Evolutionary conservation across 2,888 invertebrate species (phyloP), one percentile per base, ranked within the genome.

Genomic region (Apeira syringaria): DNA sequence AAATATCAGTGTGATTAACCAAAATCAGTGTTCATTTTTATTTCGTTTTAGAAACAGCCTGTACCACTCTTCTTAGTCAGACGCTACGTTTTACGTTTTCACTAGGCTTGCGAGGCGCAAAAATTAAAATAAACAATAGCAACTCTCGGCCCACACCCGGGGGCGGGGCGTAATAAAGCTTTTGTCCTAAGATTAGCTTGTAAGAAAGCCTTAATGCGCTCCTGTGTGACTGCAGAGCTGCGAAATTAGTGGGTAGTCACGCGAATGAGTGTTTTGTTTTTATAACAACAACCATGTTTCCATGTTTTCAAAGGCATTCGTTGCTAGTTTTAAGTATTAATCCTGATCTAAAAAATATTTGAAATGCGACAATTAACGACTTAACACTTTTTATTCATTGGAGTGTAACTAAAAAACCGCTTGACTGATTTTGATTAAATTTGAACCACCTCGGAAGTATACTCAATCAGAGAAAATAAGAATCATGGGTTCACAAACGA

Each of bases 151-250:
- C 87, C 75, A 87, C 74, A 84, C 80, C 85, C 70, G 60, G 61
- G 61, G 81, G 86, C 78, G 57, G 58, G 55, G 61, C 59, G 74
- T 78, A 85, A 84, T 85, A 84, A 84, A 73, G 74, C 87, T 80
- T 87, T 88, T 88, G 88, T 88, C 77, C 80, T 87, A 80, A 88
- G 87, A 88, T 87, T 88, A 87, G 86, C 82, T 82, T 74, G 81
- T 80, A 86, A 87, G 84, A 83, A 85, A 82, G 74, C 72, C 73
- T 54, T 54, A 56, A 59, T 56, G 47, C 54, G 26, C 42, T 50
- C 43, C 54, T 54, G 54, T 56, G 52, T 50, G 36, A 36, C 42
- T 44, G 38, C 4, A 27, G 24, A 38, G 38, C 42, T 44, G 44
- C 2, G 31, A 28, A 44, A 44, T 44, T 44, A 38, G 10, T 33